A percentile compares a stretch with the other conserved stretches of the same genome.
These are phyloP conservation scores for Dendrolimus houi DNA, from an alignment of 2,888 invertebrate genomes.

Conservation along the genomic window DNA sequence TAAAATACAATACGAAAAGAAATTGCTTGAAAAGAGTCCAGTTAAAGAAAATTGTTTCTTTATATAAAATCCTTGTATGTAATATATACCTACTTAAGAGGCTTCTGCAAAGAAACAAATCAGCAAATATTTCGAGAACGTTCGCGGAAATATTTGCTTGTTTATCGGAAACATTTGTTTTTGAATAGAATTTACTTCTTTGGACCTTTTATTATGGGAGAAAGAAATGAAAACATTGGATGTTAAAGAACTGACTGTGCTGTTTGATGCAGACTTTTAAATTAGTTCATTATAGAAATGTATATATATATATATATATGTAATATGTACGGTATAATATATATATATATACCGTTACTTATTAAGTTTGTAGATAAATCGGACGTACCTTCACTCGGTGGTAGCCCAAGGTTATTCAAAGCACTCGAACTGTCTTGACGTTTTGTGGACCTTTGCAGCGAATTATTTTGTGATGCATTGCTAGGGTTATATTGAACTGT, in stretches of 20 bases:
- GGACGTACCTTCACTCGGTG: slow-evolving; percentile 46
- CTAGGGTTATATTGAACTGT: slow-evolving; percentile 54
- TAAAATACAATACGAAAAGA: background rate
- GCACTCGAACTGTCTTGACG: slow-evolving; percentile 58
- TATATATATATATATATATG: too few relatives aligned
- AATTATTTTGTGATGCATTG: slow-evolving; percentile 60
- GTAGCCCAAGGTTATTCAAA: slow-evolving; percentile 55
- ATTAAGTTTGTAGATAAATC: background rate
- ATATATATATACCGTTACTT: too few relatives aligned
- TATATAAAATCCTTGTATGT: slow-evolving; percentile 2
- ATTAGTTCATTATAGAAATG: too few relatives aligned
- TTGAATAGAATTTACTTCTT: too few relatives aligned
- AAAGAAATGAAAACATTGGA: too few relatives aligned
- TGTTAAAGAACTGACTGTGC: too few relatives aligned
- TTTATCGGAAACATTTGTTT: too few relatives aligned
- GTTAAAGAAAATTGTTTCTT: background rate
- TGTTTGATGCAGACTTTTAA: too few relatives aligned
- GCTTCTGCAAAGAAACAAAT: background rate
- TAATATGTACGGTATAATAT: too few relatives aligned
- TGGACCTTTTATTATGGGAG: too few relatives aligned
- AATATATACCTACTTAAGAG: slow-evolving; percentile 6
- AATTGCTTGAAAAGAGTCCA: background rate
- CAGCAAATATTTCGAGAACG: background rate
- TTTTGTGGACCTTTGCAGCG: slow-evolving; percentile 51
- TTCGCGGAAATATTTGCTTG: too few relatives aligned